A percentile compares a stretch with the other conserved stretches of the same genome.
These are phyloP conservation scores for Rhagonycha lutea DNA, from an alignment of 2,888 invertebrate genomes.

Conservation along the genomic window DNA sequence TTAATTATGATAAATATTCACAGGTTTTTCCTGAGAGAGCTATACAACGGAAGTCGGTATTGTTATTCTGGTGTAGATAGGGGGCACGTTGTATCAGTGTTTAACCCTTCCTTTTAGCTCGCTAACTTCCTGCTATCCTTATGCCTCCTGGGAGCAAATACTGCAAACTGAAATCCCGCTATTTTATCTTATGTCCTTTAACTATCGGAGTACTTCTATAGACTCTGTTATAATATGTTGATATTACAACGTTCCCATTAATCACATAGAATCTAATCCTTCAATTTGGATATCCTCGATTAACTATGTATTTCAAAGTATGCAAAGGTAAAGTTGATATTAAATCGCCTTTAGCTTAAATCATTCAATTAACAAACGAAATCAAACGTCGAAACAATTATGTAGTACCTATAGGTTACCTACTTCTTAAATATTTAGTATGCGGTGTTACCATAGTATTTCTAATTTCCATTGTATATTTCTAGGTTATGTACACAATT, in stretches of 20 bases:
- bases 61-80: slow-evolving; percentile 55
- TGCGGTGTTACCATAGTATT: background rate
- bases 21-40: slow-evolving; percentile 58
- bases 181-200: slow-evolving; percentile 46
- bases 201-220: slow-evolving; percentile 33
- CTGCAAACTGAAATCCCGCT: slow-evolving; percentile 50
- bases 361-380: background rate
- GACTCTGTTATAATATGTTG: slow-evolving; percentile 10
- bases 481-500: background rate
- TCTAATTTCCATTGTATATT: background rate
- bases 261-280: slow-evolving; percentile 11
- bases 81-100: slow-evolving; percentile 56
- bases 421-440: background rate
- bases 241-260: slow-evolving; percentile 10
- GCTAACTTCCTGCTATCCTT: slow-evolving; percentile 54
- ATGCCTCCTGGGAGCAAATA: slow-evolving; percentile 52
- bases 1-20: slow-evolving; percentile 59
- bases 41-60: slow-evolving; percentile 56
- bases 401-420: too few relatives aligned
- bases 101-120: slow-evolving; percentile 57
- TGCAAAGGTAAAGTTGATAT: background rate
- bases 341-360: background rate
- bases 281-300: slow-evolving; percentile 17
- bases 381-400: background rate
- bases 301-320: background rate